These are phyloP conservation scores for Pionites leucogaster DNA, from an alignment of 2,113 vertebrate genomes.

Conservation along the genomic window DNA sequence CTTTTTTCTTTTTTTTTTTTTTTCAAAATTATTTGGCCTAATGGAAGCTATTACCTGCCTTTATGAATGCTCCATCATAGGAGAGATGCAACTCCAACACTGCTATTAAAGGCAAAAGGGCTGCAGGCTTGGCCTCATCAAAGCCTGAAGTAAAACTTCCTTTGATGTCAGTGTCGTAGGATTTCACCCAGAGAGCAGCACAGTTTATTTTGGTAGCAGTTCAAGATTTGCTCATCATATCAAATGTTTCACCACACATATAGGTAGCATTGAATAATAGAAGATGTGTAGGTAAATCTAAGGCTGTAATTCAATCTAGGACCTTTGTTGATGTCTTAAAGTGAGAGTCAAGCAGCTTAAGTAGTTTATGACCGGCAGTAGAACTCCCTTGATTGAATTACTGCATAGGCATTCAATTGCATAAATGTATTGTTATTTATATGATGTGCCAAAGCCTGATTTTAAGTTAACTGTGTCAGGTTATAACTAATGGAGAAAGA, in stretches of 20 bases:
- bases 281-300: not conserved
- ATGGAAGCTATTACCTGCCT: not conserved
- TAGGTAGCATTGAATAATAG: not conserved
- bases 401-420: slow-evolving; percentile 51
- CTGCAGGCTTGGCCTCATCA: not conserved
- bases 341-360: slow-evolving; percentile 31
- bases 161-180: fast-evolving
- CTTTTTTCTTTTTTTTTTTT: not conserved
- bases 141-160: not conserved
- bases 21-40: not conserved
- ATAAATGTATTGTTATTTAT: slow-evolving; percentile 50
- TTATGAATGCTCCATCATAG: not conserved
- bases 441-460: slow-evolving; percentile 20
- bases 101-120: not conserved
- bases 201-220: not conserved
- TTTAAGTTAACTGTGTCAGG: slow-evolving; percentile 21
- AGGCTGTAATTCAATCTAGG: slow-evolving; percentile 37
- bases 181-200: not conserved
- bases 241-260: not conserved
- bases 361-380: slow-evolving; percentile 26
- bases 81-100: not conserved
- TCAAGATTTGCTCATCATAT: not conserved
- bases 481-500: slow-evolving; percentile 43
- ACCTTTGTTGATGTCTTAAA: slow-evolving; percentile 25
- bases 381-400: slow-evolving; percentile 53